Evolutionary conservation across 2,888 invertebrate genomes (phyloP).

Genomic region (Machimus rusticus): DNA sequence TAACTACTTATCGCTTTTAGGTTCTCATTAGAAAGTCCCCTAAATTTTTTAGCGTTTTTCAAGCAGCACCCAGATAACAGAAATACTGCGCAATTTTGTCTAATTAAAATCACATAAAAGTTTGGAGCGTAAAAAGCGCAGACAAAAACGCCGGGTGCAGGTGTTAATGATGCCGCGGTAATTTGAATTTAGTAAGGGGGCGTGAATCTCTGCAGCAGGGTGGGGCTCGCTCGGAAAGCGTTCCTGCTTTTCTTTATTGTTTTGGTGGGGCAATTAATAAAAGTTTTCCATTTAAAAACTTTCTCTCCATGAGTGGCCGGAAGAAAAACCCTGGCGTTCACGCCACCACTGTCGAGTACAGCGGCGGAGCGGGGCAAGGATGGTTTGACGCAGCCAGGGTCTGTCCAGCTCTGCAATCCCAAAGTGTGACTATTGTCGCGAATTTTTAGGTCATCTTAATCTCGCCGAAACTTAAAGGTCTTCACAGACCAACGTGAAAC

Average conservation of each 20-base stretch:
- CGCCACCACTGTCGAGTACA: not conserved
- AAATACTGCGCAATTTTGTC: conserved; percentile 26
- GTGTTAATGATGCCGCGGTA: conserved; percentile 25
- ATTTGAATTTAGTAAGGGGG: conserved; percentile 22
- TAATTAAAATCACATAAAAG: conserved; percentile 37
- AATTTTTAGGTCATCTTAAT: not conserved
- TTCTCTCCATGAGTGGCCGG: not conserved
- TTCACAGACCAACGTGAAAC: too few species aligned
- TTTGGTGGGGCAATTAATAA: conserved; percentile 14
- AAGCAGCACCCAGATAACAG: not conserved
- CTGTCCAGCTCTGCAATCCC: not conserved
- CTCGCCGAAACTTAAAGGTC: too few species aligned
- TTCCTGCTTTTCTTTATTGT: not conserved
- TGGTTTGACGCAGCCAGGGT: not conserved
- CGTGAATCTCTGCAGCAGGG: not conserved
- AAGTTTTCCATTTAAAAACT: conserved; percentile 17
- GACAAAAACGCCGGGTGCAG: conserved; percentile 6
- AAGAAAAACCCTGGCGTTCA: not conserved
- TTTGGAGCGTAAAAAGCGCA: conserved; percentile 16
- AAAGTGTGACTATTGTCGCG: not conserved
- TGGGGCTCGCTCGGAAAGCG: not conserved
- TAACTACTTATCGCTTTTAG: not conserved
- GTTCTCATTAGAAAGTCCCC: not conserved
- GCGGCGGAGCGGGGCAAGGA: not conserved
- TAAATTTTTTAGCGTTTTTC: not conserved